phyloP scores from a whole-genome alignment of 2,797 vertebrate genomes.

The Siniperca obscura region DNA sequence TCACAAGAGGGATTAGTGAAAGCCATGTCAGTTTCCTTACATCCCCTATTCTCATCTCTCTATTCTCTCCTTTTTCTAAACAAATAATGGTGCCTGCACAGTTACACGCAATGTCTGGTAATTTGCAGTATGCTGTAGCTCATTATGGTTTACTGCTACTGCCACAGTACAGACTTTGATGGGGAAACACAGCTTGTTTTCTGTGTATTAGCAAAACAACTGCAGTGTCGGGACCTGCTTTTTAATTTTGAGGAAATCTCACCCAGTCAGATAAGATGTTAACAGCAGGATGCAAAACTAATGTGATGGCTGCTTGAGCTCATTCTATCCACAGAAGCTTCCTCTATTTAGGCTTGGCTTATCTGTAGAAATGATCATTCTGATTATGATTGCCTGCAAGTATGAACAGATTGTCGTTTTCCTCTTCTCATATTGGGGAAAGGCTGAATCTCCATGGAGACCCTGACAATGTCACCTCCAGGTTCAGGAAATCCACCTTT shows the following conservation, averaged over 20 bases:
- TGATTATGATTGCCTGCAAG: constrained; percentile 16
- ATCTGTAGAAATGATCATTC: constrained; percentile 26
- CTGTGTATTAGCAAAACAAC: constrained; percentile 14
- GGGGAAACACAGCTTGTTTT: constrained; percentile 32
- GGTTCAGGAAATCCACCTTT: constrained; percentile 45
- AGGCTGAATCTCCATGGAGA: constrained; percentile 47
- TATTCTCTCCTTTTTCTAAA: neutral
- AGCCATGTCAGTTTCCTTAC: constrained; percentile 10
- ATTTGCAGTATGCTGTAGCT: constrained; percentile 35
- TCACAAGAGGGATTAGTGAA: constrained; percentile 42
- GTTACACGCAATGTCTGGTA: neutral
- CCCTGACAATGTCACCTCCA: constrained; percentile 45
- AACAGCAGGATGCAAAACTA: constrained; percentile 30
- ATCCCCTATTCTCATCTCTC: constrained; percentile 5
- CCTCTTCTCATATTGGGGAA: constrained; percentile 11
- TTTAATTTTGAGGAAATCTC: constrained; percentile 20
- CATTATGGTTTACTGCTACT: constrained; percentile 32
- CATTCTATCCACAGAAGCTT: constrained; percentile 6
- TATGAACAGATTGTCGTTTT: constrained; percentile 6
- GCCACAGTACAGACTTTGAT: constrained; percentile 30
- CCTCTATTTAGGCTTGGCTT: constrained; percentile 14
- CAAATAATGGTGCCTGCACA: neutral
- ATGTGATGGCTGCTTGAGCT: constrained; percentile 24
- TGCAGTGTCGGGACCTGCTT: neutral
- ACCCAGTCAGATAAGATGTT: constrained; percentile 2